Evolutionary conservation across 1,140 invertebrate genomes (phyloP), one percentile per base, ranked within the genome.

Genomic region (Anastrepha ludens): DNA sequence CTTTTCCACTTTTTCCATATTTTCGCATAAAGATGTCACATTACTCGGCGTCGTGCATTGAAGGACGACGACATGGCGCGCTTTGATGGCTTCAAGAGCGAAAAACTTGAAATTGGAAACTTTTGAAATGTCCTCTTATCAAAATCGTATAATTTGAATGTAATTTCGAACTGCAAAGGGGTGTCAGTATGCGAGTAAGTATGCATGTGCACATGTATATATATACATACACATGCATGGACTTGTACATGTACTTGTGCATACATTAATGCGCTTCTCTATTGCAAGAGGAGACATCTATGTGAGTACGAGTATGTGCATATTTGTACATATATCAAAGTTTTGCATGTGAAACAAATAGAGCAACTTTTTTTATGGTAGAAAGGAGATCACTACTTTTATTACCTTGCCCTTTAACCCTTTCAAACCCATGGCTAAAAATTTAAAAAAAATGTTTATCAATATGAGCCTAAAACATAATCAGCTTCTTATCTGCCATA

Each of bases 141-240:
- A 91, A 92, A 92, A 92, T 91, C 91, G 90, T 92, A 91, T 91
- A 92, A 92, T 92, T 92, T 92, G 91, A 92, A 92, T 92, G 91
- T 92, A 92, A 92, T 92, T 92, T 92, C 89, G 90, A 92, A 92
- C 89, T 91, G 91, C 81, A 20, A 74, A 39, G 81, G 81, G 81
- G 58, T 55, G 81, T 85, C 17, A 20, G 20, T 29, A 44, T 17
- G 15, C 39, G 7, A 8, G 55, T 29, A 81, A 20, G 39, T 50
- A 78, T 78, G 74, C 6, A 55, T 50, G 47, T 20, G 17, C 15
- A 17, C 9, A 29, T 29, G 29, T 29, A 29, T 62, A 13, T 67
- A 29, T n/a, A 13, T 67, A 67, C 11, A 39, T 67, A 67, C 9
- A 47, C 15, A n/a, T n/a, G 6, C 39, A 11, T 11, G 29, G 29